Percentiles rank a stretch among this genome's conserved stretches.
These are phyloP conservation scores for Drosophila leontia DNA, from an alignment of 1,140 invertebrate genomes.

Conservation along the genomic window DNA sequence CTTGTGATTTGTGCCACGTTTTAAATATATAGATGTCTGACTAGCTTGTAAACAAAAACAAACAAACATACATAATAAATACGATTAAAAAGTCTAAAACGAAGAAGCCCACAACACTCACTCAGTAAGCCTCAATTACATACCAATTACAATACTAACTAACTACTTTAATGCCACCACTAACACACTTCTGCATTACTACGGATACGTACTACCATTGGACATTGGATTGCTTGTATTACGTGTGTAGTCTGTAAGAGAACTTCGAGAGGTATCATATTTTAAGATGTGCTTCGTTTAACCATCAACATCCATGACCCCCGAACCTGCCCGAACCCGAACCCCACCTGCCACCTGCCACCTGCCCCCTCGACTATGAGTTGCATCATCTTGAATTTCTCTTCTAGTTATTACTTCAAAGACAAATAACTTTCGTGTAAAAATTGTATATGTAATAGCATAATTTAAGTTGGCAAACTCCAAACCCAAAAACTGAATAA, in stretches of 20 bases:
- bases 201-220: slow-evolving; percentile 57
- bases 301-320: slow-evolving; percentile 43
- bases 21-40: slow-evolving; percentile 84
- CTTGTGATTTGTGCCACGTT: slow-evolving; percentile 83
- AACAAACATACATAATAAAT: slow-evolving; percentile 40
- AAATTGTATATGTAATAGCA: slow-evolving; percentile 81
- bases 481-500: slow-evolving; percentile 65
- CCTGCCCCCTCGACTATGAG: slow-evolving; percentile 13
- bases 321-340: neutral
- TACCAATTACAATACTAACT: slow-evolving; percentile 72
- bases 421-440: slow-evolving; percentile 79
- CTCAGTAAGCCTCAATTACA: slow-evolving; percentile 67
- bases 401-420: slow-evolving; percentile 80
- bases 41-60: slow-evolving; percentile 67
- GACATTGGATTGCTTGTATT: slow-evolving; percentile 43
- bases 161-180: slow-evolving; percentile 59
- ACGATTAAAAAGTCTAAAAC: slow-evolving; percentile 55
- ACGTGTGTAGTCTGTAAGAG: slow-evolving; percentile 61
- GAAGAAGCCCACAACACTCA: slow-evolving; percentile 45
- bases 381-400: slow-evolving; percentile 40
- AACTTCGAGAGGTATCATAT: slow-evolving; percentile 55
- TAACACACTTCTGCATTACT: slow-evolving; percentile 65
- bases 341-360: neutral
- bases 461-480: slow-evolving; percentile 73
- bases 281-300: slow-evolving; percentile 47